These are phyloP conservation scores for Liolophura sinensis DNA, from an alignment of 1,140 invertebrate species.

Conservation along the genomic window DNA sequence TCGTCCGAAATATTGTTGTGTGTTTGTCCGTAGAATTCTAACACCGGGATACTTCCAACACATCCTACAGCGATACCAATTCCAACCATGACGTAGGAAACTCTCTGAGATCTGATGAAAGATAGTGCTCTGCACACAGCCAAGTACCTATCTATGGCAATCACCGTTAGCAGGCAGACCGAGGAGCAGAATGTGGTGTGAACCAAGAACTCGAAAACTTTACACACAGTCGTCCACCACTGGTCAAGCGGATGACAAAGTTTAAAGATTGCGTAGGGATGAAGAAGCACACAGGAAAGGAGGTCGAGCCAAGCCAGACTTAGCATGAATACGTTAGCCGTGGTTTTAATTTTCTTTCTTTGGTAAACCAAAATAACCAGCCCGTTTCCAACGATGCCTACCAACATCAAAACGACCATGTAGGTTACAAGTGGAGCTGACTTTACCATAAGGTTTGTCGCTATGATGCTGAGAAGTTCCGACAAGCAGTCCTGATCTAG, in stretches of 20 bases:
- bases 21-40: slow-evolving; percentile 20
- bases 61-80: slow-evolving; percentile 4
- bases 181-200: slow-evolving; percentile 14
- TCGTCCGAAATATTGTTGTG: too few species aligned
- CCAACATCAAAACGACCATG: slow-evolving; percentile 18
- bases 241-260: slow-evolving; percentile 18
- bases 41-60: slow-evolving; percentile 11
- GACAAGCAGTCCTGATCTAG: too few species aligned
- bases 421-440: slow-evolving; percentile 7
- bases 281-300: slow-evolving; percentile 18
- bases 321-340: slow-evolving; percentile 17
- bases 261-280: slow-evolving; percentile 24
- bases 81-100: slow-evolving; percentile 3
- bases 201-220: slow-evolving; percentile 19
- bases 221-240: slow-evolving; percentile 13
- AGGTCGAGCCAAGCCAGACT: slow-evolving; percentile 16
- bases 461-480: too few species aligned
- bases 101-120: slow-evolving; percentile 11
- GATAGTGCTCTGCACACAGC: slow-evolving; percentile 20
- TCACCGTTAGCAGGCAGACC: slow-evolving; percentile 7
- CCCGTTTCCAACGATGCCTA: slow-evolving; percentile 15
- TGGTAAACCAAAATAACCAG: slow-evolving; percentile 16
- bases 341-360: slow-evolving; percentile 4
- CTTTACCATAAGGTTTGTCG: too few species aligned
- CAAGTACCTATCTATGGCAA: slow-evolving; percentile 20